Base-by-base conservation (phyloP, 2,797 vertebrate species). In the Clamator glandarius region DNA sequence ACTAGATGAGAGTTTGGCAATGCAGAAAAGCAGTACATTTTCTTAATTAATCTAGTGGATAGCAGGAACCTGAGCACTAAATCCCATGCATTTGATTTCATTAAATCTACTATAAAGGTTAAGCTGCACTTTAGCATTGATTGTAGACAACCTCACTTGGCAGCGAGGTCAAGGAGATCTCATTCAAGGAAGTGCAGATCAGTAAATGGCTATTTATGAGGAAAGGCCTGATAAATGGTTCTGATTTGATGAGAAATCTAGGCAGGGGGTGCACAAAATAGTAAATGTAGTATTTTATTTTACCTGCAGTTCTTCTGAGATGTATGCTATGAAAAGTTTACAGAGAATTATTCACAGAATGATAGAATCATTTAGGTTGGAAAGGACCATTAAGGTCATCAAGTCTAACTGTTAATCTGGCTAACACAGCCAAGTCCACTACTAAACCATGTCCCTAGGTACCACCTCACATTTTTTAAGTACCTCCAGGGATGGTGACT, bases 1-100 rank as follows among this genome's bases (percentile, higher is more conserved):
- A 51, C 83, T 82, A 54, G 57, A 87, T 66, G 63, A 66, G 88
- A 90, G 76, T 84, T 1, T 91, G 87, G 58, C 85, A 82, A 11
- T 64, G 63, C 87, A 96, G 81, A 88, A 93, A 93, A 96, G 74
- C 84, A 94, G 33, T 90, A 86, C 87, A 96, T 95, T 97, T 96
- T 95, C 91, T 93, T 94, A 96, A 95, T 96, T 96, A 96, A 96
- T 97, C 77, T 96, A 91, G 75, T 72, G 74, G 85, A 89, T 63
- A 85, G 83, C 89, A 85, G 77, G 83, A 95, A 94, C 77, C 92
- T 83, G 75, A 95, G 84, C 82, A 78, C 75, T 95, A 95, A 96
- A 96, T 96, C 93, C 75, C 90, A 95, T 89, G 75, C 88, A 91
- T 94, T 58, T 90, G 59, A 87, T 97, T 96, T 96, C 81, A 92